A percentile compares a stretch with the other conserved stretches of the same genome.
Conservation (phyloP, 92 coral and sea anemone genomes). For the Epizoanthus fatuus region DNA sequence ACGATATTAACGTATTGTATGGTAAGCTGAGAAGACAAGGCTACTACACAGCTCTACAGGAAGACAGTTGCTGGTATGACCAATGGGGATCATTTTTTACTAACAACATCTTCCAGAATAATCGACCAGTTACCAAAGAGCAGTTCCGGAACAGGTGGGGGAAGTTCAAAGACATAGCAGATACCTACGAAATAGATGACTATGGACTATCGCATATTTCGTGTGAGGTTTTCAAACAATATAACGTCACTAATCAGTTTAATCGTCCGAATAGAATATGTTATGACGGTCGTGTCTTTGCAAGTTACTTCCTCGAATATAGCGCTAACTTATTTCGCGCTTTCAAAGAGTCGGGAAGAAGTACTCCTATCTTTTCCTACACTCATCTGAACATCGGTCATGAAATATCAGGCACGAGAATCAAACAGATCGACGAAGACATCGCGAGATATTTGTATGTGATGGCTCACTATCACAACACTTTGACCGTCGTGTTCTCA, state of each 20-base stretch:
- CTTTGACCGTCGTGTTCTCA: conserved; percentile 88
- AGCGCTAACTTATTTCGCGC: conserved; percentile 69
- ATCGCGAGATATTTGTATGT: conserved; percentile 75
- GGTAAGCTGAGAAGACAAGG: conserved; percentile 76
- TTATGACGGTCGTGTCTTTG: conserved; percentile 79
- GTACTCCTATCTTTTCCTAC: conserved; percentile 84
- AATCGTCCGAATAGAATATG: conserved; percentile 84
- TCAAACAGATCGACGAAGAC: conserved; percentile 82
- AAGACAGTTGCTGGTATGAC: conserved; percentile 97
- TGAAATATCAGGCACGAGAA: conserved; percentile 87
- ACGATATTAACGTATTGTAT: conserved; percentile 74
- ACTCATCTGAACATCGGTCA: conserved; percentile 90
- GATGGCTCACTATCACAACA: conserved; percentile 79
- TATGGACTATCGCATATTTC: conserved; percentile 86
- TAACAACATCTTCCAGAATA: conserved; percentile 79
- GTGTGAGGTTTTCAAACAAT: conserved; percentile 83
- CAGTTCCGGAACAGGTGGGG: conserved; percentile 77
- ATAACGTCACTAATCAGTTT: conserved; percentile 82
- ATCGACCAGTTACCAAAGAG: conserved; percentile 50
- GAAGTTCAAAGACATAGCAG: conserved; percentile 57
- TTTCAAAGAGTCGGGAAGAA: conserved; percentile 60
- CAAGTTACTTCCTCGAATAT: conserved; percentile 83
- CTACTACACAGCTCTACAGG: conserved; percentile 90
- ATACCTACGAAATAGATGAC: conserved; percentile 74
- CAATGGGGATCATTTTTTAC: conserved; percentile 90